Evolutionary conservation across 2,797 vertebrate species (phyloP).

Genomic region (Cossypha caffra): DNA sequence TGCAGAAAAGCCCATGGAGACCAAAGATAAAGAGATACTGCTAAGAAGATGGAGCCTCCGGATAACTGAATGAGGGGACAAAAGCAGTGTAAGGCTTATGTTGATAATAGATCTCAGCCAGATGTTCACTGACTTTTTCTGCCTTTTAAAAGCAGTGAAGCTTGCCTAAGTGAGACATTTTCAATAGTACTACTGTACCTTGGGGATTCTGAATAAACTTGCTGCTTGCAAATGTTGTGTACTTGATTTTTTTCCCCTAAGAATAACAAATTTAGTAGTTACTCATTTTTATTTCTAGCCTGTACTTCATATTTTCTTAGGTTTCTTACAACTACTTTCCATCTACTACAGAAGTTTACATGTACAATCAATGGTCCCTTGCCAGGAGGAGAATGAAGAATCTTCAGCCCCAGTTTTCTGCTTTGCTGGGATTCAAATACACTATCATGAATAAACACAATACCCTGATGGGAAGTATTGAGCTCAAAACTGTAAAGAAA

Average conservation of each 20-base stretch:
- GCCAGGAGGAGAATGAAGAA: background rate
- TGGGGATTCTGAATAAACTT: constrained; percentile 40
- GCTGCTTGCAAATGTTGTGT: constrained; percentile 11
- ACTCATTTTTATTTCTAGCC: background rate
- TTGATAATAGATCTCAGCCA: constrained; percentile 59
- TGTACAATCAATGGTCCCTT: background rate
- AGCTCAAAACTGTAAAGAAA: background rate
- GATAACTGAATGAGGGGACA: constrained; percentile 17
- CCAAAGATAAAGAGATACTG: background rate
- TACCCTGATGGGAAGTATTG: background rate
- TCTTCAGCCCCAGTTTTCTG: background rate
- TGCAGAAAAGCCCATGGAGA: background rate
- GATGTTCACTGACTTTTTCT: constrained; percentile 63
- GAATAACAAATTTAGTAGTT: constrained; percentile 12
- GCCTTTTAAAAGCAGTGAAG: constrained; percentile 64
- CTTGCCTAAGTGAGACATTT: constrained; percentile 58
- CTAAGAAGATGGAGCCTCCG: background rate
- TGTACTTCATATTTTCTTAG: constrained; percentile 5
- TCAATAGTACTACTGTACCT: constrained; percentile 39
- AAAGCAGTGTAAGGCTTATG: constrained; percentile 44
- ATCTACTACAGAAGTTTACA: background rate
- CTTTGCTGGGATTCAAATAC: background rate
- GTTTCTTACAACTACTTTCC: background rate
- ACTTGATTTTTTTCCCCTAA: background rate
- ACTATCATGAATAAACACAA: background rate